phyloP scores from a whole-genome alignment of 2,797 vertebrate genomes.

The Anniella stebbinsi region DNA sequence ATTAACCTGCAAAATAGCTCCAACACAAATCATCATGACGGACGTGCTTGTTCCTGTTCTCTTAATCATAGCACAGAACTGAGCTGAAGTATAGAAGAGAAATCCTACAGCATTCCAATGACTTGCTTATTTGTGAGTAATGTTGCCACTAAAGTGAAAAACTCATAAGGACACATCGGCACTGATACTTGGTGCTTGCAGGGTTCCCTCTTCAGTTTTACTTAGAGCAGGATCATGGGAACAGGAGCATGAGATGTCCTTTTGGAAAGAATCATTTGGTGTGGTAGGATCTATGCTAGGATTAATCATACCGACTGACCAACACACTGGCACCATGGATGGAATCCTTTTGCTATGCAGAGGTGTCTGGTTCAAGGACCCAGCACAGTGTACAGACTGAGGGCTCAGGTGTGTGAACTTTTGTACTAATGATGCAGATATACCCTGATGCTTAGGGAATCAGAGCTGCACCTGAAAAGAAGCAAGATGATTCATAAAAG shows the following conservation, averaged over 20 bases:
- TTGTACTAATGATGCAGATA: neutral
- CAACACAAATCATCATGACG: conserved; percentile 6
- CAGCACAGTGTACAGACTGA: neutral
- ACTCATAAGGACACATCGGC: neutral
- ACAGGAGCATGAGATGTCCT: neutral
- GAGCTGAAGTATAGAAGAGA: neutral
- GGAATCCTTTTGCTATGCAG: too few relatives aligned
- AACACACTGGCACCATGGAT: neutral
- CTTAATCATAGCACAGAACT: conserved; percentile 9
- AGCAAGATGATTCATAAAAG: neutral
- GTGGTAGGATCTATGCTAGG: neutral
- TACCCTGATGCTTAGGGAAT: neutral
- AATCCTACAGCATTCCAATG: conserved; percentile 1
- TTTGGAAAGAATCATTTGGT: neutral
- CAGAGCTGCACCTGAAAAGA: neutral
- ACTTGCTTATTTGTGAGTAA: conserved; percentile 10
- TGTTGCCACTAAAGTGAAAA: conserved; percentile 1
- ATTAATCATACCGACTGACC: neutral
- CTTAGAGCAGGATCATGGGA: neutral
- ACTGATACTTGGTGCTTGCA: neutral
- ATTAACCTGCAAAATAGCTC: conserved; percentile 25
- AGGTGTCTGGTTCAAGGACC: too few relatives aligned
- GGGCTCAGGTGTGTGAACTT: neutral
- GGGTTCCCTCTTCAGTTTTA: neutral
- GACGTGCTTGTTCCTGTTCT: conserved; percentile 33